These are phyloP conservation scores for Anguilla japonica DNA, from an alignment of 2,113 vertebrate genomes.

Conservation along the genomic window DNA sequence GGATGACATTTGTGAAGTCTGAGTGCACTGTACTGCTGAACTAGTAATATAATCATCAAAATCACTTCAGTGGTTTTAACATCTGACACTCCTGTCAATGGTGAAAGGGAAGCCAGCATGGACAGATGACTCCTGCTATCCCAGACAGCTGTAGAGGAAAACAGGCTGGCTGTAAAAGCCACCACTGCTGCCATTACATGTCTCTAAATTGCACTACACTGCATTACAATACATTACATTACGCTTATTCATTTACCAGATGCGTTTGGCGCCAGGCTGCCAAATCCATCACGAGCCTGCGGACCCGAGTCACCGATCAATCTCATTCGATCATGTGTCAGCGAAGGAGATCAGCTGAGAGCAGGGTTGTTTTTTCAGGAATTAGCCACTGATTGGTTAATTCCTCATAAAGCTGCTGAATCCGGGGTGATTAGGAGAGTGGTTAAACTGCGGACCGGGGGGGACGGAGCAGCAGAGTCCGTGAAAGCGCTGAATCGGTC, in stretches of 20 bases:
- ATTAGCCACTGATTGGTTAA: constrained; percentile 62
- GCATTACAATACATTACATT: neutral
- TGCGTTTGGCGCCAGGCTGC: neutral
- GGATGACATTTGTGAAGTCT: too few species aligned
- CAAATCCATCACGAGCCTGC: neutral
- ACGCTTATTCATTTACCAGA: too few species aligned
- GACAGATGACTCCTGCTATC: too few species aligned
- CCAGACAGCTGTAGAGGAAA: neutral
- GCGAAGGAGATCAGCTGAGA: constrained; percentile 55
- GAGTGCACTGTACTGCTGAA: neutral
- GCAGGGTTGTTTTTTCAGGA: constrained; percentile 53
- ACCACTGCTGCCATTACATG: neutral
- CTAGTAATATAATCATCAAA: neutral
- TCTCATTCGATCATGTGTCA: constrained; percentile 47
- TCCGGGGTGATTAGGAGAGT: constrained; percentile 60
- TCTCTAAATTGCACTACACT: neutral
- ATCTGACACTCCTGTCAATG: neutral
- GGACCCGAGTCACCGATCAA: constrained; percentile 37
- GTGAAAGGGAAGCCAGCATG: neutral
- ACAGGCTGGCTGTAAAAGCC: neutral
- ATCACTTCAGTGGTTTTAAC: neutral
- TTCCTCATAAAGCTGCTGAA: constrained; percentile 55
- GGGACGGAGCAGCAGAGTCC: too few species aligned
- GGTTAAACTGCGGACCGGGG: neutral
- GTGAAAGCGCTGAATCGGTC: neutral